Evolutionary conservation across 2,888 invertebrate species (phyloP), one percentile per base, ranked within the genome.

Genomic region (Oxytorus armatus): DNA sequence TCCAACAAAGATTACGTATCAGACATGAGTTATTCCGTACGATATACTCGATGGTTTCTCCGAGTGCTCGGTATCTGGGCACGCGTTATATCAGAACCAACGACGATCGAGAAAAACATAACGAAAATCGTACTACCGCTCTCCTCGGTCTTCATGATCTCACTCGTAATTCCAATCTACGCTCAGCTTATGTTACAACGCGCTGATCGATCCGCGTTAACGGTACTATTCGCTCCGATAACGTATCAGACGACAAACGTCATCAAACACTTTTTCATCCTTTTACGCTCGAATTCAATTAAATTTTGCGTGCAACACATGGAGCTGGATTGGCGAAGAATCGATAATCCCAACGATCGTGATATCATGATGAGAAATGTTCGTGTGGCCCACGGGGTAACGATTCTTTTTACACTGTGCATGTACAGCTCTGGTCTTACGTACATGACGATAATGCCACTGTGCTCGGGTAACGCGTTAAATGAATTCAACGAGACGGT

Each of bases 341-440:
- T 85, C 51, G 76, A 79, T n/a, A 49, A 44, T 10, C n/a, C 4
- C 0, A 33, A 57, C 3, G 83, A 87, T 14, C 83, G 85, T 0
- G 53, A 79, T 3, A 49, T 81, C 3, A 84, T 84, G 84, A 36
- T 82, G 33, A 75, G 57, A 39, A n/a, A 85, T 44, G 86, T 86
- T 0, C 55, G 53, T 7, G 3, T 82, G 1, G 86, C 84, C 1
- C 72, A 84, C n/a, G 39, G 39, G 3, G 55, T 87, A n/a, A 82
- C 82, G 0, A 53, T 61, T 11, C 3, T 76, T 1, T 79, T 83
- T 42, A 82, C 82, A 1, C 7, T 84, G 1, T 86, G 82, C 61
- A 86, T 88, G 84, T 85, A 86, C 39, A n/a, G 86, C 8, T 78
- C 85, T 0, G 33, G 83, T 1, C 83, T 85, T n/a, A n/a, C n/a